phyloP scores from a whole-genome alignment of 2,113 vertebrate genomes.

The Siniperca knerii region DNA sequence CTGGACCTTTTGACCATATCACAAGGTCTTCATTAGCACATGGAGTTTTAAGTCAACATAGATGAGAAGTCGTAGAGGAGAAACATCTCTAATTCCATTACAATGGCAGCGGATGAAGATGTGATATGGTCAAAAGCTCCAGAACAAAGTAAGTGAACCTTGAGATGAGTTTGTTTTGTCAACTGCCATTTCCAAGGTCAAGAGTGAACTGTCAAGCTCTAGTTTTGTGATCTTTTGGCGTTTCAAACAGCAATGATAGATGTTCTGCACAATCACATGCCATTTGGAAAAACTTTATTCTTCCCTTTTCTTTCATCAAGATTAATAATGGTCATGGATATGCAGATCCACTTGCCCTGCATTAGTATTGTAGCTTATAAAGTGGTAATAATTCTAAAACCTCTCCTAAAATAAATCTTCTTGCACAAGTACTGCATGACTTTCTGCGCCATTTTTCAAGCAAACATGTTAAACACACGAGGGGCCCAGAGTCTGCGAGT shows the following conservation, averaged over 20 bases:
- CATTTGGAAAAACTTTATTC: neutral
- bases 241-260: neutral
- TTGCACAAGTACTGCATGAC: neutral
- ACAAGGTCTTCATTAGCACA: neutral
- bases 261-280: neutral
- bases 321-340: neutral
- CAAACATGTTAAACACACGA: conserved; percentile 7
- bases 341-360: neutral
- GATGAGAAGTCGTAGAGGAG: neutral
- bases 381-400: neutral
- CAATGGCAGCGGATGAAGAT: neutral
- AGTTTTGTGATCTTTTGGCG: neutral
- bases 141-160: neutral
- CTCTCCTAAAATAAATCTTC: neutral
- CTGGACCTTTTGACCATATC: neutral
- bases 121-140: neutral
- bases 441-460: conserved; percentile 8
- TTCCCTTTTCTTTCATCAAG: conserved; percentile 1
- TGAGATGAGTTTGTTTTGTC: neutral
- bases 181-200: neutral
- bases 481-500: conserved; percentile 9
- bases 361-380: neutral
- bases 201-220: neutral
- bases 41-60: neutral
- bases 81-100: neutral